Conservation (phyloP, 2,113 vertebrate genomes). For the Onychostruthus taczanowskii region DNA sequence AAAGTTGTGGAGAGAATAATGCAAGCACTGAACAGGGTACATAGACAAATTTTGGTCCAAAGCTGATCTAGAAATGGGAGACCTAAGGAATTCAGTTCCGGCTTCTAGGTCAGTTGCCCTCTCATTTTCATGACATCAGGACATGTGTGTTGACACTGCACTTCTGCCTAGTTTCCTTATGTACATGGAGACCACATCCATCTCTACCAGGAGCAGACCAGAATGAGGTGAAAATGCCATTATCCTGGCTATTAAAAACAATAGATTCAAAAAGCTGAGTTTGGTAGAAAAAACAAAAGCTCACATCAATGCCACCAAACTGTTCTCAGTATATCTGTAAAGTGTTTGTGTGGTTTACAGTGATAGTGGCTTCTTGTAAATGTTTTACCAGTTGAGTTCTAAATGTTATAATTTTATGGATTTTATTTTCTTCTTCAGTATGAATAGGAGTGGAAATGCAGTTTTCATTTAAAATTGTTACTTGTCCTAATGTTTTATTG, state of each 20-base stretch:
- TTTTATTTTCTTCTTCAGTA: neutral
- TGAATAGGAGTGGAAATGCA: neutral
- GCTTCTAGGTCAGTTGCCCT: neutral
- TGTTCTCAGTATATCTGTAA: neutral
- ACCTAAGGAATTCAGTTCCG: neutral
- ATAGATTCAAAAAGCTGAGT: neutral
- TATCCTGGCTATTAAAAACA: neutral
- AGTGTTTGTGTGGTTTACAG: neutral
- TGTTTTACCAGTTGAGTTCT: neutral
- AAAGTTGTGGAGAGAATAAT: neutral
- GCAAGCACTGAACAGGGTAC: neutral
- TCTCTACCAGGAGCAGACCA: neutral
- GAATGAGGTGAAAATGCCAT: neutral
- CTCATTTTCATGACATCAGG: neutral
- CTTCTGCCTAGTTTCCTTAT: neutral
- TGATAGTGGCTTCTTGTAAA: neutral
- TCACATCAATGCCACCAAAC: neutral
- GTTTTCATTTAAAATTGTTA: neutral
- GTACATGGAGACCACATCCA: neutral
- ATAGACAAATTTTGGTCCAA: neutral
- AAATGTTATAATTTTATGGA: neutral
- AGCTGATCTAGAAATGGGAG: neutral
- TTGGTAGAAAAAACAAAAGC: neutral
- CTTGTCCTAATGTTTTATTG: neutral
- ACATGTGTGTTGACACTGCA: fast-evolving